Evolutionary conservation across 1,140 invertebrate genomes (phyloP).

Genomic region (Drosophila lowei): DNA sequence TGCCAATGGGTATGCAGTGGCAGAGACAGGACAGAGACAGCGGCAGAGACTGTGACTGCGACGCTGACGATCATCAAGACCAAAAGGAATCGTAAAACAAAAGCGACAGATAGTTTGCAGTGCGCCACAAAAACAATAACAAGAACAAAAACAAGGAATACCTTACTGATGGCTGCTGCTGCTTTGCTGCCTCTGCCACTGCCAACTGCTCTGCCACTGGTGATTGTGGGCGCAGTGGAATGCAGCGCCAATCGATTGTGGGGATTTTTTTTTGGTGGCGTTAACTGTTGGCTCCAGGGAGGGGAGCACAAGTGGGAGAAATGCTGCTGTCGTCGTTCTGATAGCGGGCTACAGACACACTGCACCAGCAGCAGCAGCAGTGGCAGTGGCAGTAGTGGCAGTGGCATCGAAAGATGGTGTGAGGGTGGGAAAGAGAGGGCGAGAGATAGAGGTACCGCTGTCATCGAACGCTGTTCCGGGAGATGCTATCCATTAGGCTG

Average conservation of each 20-base stretch:
- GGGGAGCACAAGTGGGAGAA: neutral
- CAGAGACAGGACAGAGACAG: slow-evolving; percentile 15
- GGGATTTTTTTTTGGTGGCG: slow-evolving; percentile 65
- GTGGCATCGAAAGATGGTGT: neutral
- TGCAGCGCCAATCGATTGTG: slow-evolving; percentile 75
- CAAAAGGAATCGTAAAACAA: slow-evolving; percentile 81
- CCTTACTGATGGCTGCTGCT: slow-evolving; percentile 17
- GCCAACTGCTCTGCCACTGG: slow-evolving; percentile 30
- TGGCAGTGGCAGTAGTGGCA: neutral
- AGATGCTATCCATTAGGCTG: slow-evolving; percentile 33
- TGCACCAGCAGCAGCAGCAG: slow-evolving; percentile 17
- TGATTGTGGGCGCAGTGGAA: slow-evolving; percentile 55
- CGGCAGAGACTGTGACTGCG: slow-evolving; percentile 22
- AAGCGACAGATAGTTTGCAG: slow-evolving; percentile 80
- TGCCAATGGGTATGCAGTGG: slow-evolving; percentile 14
- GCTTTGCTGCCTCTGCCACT: neutral
- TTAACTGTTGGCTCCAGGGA: slow-evolving; percentile 58
- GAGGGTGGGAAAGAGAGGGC: slow-evolving; percentile 4
- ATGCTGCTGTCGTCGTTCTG: slow-evolving; percentile 62
- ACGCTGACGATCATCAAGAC: slow-evolving; percentile 67
- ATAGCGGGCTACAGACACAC: slow-evolving; percentile 55
- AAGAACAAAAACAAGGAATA: slow-evolving; percentile 39
- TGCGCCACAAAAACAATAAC: slow-evolving; percentile 61
- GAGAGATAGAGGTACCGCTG: slow-evolving; percentile 30
- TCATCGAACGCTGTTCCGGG: slow-evolving; percentile 50